These are phyloP conservation scores for Oscheius onirici DNA, from an alignment of 2,888 invertebrate species.

Conservation along the genomic window DNA sequence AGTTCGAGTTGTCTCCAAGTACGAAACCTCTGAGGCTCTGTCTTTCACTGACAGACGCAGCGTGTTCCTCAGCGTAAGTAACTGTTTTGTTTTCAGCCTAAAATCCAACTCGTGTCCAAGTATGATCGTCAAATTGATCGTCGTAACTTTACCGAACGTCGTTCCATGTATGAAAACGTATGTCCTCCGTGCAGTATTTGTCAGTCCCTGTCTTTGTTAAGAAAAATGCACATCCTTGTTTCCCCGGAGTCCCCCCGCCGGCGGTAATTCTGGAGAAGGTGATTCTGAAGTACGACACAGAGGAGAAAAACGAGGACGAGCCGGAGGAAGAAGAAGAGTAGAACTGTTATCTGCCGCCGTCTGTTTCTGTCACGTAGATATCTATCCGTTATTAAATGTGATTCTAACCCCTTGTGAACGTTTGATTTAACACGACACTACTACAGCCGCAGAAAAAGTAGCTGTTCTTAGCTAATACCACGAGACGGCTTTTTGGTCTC, in stretches of 20 bases:
- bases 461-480: too few relatives aligned
- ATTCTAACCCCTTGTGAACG: neutral
- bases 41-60: conserved; percentile 55
- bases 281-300: conserved; percentile 43
- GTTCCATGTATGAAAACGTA: conserved; percentile 67
- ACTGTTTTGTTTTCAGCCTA: conserved; percentile 78
- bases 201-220: conserved; percentile 32
- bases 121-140: conserved; percentile 97
- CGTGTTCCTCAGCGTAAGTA: conserved; percentile 44
- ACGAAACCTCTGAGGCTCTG: conserved; percentile 94
- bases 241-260: conserved; percentile 69
- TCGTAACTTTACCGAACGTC: conserved; percentile 75
- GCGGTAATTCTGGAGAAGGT: conserved; percentile 56
- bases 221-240: conserved; percentile 68
- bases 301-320: conserved; percentile 44
- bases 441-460: too few relatives aligned
- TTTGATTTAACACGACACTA: too few relatives aligned
- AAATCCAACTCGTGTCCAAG: conserved; percentile 98
- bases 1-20: conserved; percentile 97
- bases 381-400: neutral
- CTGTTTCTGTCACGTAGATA: neutral
- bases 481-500: too few relatives aligned
- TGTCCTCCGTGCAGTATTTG: conserved; percentile 21
- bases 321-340: conserved; percentile 2
- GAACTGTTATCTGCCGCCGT: neutral